Conservation (phyloP, 1,140 invertebrate species). For the Cydia splendana region DNA sequence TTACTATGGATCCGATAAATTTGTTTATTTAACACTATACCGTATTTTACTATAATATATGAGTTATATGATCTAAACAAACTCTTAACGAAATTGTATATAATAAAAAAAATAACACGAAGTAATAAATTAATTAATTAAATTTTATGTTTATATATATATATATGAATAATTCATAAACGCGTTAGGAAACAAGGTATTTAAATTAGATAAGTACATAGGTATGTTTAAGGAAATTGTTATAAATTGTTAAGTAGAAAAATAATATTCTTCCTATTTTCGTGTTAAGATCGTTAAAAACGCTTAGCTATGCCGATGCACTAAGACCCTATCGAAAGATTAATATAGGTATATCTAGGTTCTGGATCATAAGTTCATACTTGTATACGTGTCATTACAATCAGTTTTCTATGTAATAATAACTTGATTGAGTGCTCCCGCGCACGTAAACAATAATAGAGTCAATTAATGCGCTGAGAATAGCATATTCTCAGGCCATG, state of each 20-base stretch:
- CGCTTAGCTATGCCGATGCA: background rate
- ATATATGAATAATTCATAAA: background rate
- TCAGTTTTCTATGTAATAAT: background rate
- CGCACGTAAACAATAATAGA: constrained; percentile 10
- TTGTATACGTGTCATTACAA: background rate
- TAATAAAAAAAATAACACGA: background rate
- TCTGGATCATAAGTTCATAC: background rate
- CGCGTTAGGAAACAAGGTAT: background rate
- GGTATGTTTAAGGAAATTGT: background rate
- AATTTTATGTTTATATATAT: background rate
- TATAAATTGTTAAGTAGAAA: background rate
- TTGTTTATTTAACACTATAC: background rate
- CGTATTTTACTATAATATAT: too few species aligned
- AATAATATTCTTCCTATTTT: background rate
- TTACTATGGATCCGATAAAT: background rate
- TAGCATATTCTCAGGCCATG: constrained; percentile 3
- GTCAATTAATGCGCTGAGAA: constrained; percentile 23
- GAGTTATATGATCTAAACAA: background rate
- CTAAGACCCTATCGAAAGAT: background rate
- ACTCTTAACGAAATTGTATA: background rate
- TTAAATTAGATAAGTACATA: constrained; percentile 7
- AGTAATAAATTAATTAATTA: background rate
- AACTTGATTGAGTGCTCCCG: background rate
- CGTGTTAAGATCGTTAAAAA: background rate
- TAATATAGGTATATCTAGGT: background rate